phyloP scores from a whole-genome alignment of 2,113 vertebrate species.

The Columbina picui region DNA sequence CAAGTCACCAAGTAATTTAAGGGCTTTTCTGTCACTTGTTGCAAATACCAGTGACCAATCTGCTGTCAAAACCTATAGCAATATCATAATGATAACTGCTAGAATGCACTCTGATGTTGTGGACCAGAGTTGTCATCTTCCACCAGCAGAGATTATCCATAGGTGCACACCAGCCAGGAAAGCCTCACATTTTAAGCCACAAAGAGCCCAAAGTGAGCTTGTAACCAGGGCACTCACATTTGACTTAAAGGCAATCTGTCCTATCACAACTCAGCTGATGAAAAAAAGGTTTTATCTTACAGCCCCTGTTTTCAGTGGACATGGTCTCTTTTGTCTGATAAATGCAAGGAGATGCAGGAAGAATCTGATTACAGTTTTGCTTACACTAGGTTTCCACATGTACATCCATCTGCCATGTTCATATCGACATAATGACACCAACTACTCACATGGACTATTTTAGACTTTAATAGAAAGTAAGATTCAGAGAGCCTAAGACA shows the following conservation, averaged over 20 bases:
- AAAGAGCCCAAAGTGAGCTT: background rate
- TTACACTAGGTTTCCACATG: background rate
- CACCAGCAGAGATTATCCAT: background rate
- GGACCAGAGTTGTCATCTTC: background rate
- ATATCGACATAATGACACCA: background rate
- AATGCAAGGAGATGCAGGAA: background rate
- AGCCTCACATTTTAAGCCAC: background rate
- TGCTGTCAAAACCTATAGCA: background rate
- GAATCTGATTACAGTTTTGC: background rate
- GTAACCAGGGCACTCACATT: background rate
- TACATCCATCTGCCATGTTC: background rate
- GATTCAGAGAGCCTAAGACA: background rate
- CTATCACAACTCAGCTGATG: background rate
- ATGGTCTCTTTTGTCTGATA: background rate
- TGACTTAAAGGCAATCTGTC: background rate
- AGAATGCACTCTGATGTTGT: background rate
- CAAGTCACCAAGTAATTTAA: background rate
- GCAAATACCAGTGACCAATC: background rate
- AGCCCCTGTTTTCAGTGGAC: background rate
- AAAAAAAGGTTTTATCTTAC: background rate
- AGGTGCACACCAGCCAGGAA: background rate
- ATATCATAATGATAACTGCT: background rate
- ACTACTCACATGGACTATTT: background rate
- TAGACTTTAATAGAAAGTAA: background rate
- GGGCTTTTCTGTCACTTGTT: background rate